A percentile compares a stretch with the other conserved stretches of the same genome.
These are phyloP conservation scores for Oreochromis spilurus DNA, from an alignment of 2,113 vertebrate species.

Conservation along the genomic window DNA sequence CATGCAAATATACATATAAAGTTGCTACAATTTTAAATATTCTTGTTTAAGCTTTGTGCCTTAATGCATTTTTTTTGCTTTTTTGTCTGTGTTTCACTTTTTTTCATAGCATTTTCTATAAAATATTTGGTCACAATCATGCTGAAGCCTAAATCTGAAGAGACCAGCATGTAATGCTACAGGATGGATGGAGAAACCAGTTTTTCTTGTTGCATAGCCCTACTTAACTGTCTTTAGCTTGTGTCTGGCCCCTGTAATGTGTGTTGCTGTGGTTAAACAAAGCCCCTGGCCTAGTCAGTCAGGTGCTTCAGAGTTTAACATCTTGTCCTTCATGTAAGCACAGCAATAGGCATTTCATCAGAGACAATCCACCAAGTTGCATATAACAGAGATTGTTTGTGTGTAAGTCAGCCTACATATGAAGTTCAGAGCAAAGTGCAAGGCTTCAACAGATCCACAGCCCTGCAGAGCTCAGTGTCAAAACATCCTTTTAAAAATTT, in stretches of 20 bases:
- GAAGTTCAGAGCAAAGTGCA: neutral
- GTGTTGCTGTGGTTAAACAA: neutral
- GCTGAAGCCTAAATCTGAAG: slow-evolving; percentile 80
- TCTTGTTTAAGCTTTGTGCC: slow-evolving; percentile 66
- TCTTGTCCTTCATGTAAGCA: neutral
- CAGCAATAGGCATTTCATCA: neutral
- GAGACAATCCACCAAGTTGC: neutral
- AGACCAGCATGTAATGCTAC: slow-evolving; percentile 80
- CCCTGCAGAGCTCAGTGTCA: neutral
- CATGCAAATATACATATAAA: slow-evolving; percentile 72
- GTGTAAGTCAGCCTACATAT: neutral
- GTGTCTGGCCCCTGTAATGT: slow-evolving; percentile 1
- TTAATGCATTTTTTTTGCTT: slow-evolving; percentile 52
- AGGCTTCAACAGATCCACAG: neutral
- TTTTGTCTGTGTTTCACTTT: neutral
- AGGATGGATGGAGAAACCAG: slow-evolving; percentile 53
- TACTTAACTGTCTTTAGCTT: slow-evolving; percentile 45
- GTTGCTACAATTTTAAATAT: slow-evolving; percentile 58
- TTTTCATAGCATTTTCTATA: slow-evolving; percentile 57
- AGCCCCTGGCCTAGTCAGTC: neutral
- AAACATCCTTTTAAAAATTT: neutral
- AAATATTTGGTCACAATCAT: slow-evolving; percentile 92
- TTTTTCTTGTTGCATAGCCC: slow-evolving; percentile 88
- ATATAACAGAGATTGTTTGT: neutral
- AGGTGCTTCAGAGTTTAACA: neutral